Evolutionary conservation across 1,140 invertebrate genomes (phyloP), one percentile per base, ranked within the genome.

Genomic region (Paraescarpia echinospica): DNA sequence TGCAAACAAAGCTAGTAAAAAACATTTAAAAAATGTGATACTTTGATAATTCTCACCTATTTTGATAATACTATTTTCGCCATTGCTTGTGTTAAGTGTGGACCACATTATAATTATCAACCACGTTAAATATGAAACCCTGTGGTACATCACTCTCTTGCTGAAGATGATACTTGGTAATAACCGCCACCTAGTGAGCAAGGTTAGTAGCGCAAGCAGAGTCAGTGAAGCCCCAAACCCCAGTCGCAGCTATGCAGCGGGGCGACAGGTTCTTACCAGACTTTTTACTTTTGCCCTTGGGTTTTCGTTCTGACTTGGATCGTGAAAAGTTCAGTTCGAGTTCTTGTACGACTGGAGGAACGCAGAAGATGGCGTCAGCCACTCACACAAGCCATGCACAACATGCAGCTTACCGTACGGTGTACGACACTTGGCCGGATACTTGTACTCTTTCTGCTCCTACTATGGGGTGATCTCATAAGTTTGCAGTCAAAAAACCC

Each of bases 281-380:
- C n/a, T 90, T 90, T 90, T 90, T 90, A 34, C 59, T 77, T 77
- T 77, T 77, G 59, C 35, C 27, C 90, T 90, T 90, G 18, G 90
- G 90, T 90, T 90, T 90, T 34, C 90, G 90, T 90, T 90, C 90
- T 34, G 90, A 90, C 90, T 90, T 90, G 34, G 90, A 90, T 22
- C 90, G 59, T 77, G 59, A 77, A 77, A 77, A 77, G 59, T 77
- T 77, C 59, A 27, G 9, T 77, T 77, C 59, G 59, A 77, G 59
- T 77, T 77, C 59, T 77, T 77, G 59, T 77, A 77, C 59, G 59
- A 77, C 59, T 77, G 27, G 22, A 77, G 59, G 59, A 77, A 77
- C 2, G 59, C 59, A 77, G 59, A 77, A 77, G 59, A 77, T 18
- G 22, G 59, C 2, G 48, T 77, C 14, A 77, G 22, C 59, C 22